phyloP scores from a whole-genome alignment of 2,113 vertebrate genomes.

The Notothenia rossii region DNA sequence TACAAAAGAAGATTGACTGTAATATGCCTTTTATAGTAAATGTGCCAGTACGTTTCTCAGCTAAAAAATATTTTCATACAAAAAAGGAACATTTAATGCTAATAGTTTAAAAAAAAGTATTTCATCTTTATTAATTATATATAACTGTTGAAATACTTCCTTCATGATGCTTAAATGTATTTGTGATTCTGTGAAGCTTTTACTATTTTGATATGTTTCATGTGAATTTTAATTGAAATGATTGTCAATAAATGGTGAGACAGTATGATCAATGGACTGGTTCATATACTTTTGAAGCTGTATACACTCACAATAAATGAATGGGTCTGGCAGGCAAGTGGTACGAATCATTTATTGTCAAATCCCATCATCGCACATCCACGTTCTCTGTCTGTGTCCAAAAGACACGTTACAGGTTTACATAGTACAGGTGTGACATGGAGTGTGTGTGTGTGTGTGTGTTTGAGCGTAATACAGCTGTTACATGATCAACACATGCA shows the following conservation, averaged over 20 bases:
- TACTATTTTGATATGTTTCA: conserved; percentile 79
- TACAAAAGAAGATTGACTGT: conserved; percentile 14
- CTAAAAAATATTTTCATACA: conserved; percentile 76
- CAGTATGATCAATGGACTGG: conserved; percentile 14
- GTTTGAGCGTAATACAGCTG: conserved; percentile 56
- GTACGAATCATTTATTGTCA: conserved; percentile 95
- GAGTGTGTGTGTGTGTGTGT: conserved; percentile 69
- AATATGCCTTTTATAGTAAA: conserved; percentile 63
- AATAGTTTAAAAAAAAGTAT: conserved; percentile 14
- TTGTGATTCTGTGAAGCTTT: conserved; percentile 61
- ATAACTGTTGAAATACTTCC: conserved; percentile 52
- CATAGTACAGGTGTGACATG: conserved; percentile 87
- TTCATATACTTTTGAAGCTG: not conserved
- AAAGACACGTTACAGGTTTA: conserved; percentile 87
- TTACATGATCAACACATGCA: conserved; percentile 92
- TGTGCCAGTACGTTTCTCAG: conserved; percentile 50
- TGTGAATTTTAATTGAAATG: conserved; percentile 59
- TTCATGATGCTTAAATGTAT: conserved; percentile 48
- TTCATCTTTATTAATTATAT: conserved; percentile 49
- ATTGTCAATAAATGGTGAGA: conserved; percentile 71
- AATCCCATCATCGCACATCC: conserved; percentile 88
- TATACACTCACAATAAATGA: not conserved
- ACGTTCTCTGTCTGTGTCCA: conserved; percentile 62
- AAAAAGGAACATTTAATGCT: conserved; percentile 53
- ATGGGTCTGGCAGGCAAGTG: conserved; percentile 44